A percentile compares a stretch with the other conserved stretches of the same genome.
These are phyloP conservation scores for Oikopleura vanhoeffeni DNA, from an alignment of 23 tunicate species.

Conservation along the genomic window DNA sequence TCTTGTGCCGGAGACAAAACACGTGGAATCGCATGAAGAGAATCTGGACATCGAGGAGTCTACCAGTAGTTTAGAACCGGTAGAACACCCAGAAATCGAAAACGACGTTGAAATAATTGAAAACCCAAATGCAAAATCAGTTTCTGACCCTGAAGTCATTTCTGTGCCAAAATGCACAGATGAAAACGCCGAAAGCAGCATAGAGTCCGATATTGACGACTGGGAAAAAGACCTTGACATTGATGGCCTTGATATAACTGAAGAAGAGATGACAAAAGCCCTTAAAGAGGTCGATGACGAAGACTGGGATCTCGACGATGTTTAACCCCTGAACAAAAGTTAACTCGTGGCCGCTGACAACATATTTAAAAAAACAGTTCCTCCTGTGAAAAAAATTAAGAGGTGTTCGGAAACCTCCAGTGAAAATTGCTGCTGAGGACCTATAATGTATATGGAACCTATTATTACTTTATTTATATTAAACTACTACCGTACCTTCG, in stretches of 20 bases:
- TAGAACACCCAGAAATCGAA: background rate
- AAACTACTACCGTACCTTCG: too few species aligned
- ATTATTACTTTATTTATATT: too few species aligned
- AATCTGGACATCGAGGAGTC: background rate
- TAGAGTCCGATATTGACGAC: background rate
- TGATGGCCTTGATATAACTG: background rate
- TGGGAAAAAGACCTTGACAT: constrained; percentile 16
- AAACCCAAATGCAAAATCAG: background rate
- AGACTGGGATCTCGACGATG: constrained; percentile 5
- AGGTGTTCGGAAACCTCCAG: too few species aligned
- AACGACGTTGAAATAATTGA: background rate
- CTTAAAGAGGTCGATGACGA: background rate
- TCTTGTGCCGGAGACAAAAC: background rate
- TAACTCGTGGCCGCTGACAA: too few species aligned
- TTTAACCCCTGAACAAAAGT: background rate
- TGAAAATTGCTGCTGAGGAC: too few species aligned
- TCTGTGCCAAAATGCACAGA: background rate
- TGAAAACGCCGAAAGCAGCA: background rate
- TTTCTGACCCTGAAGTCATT: background rate
- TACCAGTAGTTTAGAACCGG: background rate
- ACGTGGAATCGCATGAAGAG: background rate
- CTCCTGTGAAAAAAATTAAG: too few species aligned
- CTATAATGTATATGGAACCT: too few species aligned
- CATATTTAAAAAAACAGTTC: too few species aligned
- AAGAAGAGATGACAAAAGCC: constrained; percentile 9